Evolutionary conservation across 2,797 vertebrate species (phyloP), one percentile per base, ranked within the genome.

Genomic region (Hozukius guyotensis): DNA sequence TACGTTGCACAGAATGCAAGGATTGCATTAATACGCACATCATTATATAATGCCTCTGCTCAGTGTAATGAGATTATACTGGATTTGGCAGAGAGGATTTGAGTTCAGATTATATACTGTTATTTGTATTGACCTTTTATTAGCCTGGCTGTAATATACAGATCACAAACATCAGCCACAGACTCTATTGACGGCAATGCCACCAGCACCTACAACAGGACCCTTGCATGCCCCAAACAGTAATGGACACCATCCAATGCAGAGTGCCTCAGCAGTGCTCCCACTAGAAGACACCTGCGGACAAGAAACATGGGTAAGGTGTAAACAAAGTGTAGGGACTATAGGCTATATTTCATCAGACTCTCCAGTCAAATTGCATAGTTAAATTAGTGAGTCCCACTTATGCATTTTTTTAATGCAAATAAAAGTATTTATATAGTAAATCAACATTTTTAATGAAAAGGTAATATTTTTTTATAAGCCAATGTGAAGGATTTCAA

Each of bases 21-120:
- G 34, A 29, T 25, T 46, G 31, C 4, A 72, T 59, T 66, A 38
- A 81, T 62, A 69, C 12, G 14, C 72, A 64, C 52, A 42, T 20
- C 7, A 70, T 65, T 73, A 38, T 65, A 46, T 79, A 32, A 72
- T 42, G 16, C 4, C 6, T 12, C 36, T 32, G 0, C 53, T 63
- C 52, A 53, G 56, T 27, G n/a, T 72, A 72, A 86, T 68, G 3
- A 36, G 32, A 71, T 81, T 81, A 73, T 56, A 52, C 9, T 12
- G 24, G 25, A 82, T 74, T 77, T 25, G 25, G 60, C 29, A 73
- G 27, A 20, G 14, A 77, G 34, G 22, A 78, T 74, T 80, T 66
- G 0, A 77, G 8, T 70, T 60, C 53, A 80, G 6, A 60, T 57
- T 7, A 29, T 42, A 57, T 67, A 64, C 49, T 49, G 46, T 49